Evolutionary conservation across 2,797 vertebrate genomes (phyloP).

Genomic region (Tinamus major): DNA sequence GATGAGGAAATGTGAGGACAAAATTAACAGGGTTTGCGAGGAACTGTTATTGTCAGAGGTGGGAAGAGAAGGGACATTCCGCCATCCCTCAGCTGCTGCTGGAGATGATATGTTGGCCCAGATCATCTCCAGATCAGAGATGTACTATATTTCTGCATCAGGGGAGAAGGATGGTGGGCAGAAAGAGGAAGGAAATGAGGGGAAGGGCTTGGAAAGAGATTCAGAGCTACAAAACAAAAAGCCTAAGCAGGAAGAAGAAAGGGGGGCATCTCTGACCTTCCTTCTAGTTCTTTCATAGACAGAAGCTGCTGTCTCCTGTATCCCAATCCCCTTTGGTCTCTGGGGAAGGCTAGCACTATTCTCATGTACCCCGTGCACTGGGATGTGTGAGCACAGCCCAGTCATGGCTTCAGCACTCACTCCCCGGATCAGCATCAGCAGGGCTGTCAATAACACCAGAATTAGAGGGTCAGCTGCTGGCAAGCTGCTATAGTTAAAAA

Average conservation of each 20-base stretch:
- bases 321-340: too few species aligned
- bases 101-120: background rate
- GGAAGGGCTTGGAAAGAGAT: background rate
- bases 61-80: background rate
- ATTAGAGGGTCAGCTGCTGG: background rate
- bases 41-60: background rate
- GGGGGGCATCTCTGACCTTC: background rate
- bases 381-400: fast-evolving
- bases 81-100: background rate
- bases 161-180: background rate
- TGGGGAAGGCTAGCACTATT: too few species aligned
- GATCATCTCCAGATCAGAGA: background rate
- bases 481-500: conserved; percentile 10
- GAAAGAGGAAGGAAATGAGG: fast-evolving
- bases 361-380: background rate
- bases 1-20: background rate
- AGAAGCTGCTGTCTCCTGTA: background rate
- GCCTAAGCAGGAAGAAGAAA: background rate
- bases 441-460: background rate
- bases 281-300: fast-evolving
- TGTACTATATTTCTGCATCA: background rate
- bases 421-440: background rate
- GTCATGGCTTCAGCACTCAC: conserved; percentile 72
- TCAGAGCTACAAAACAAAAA: background rate
- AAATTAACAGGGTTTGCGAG: background rate